Evolutionary conservation across 1,140 invertebrate species (phyloP).

Genomic region (Hypsibius dujardini): DNA sequence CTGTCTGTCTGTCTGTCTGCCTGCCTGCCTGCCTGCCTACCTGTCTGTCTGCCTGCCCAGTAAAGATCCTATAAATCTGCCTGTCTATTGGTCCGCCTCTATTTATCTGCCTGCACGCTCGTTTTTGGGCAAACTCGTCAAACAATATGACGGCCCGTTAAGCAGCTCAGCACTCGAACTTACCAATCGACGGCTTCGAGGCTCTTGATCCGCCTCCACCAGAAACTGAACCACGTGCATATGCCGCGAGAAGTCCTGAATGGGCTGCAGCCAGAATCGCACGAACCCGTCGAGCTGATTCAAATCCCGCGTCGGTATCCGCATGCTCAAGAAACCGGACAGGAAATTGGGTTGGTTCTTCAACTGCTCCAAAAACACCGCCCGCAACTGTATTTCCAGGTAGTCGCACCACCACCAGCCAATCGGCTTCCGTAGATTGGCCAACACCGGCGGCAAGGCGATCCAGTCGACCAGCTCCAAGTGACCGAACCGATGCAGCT

Average conservation of each 20-base stretch:
- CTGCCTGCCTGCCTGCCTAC: too few relatives aligned
- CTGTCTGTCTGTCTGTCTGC: too few relatives aligned
- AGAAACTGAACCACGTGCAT: neutral
- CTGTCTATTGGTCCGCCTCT: too few relatives aligned
- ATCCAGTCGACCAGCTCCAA: neutral
- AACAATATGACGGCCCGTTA: too few relatives aligned
- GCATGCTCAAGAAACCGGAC: neutral
- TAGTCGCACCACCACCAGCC: neutral
- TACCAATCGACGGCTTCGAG: slow-evolving; percentile 4
- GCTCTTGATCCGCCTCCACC: neutral
- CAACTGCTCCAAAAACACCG: neutral
- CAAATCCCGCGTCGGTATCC: neutral
- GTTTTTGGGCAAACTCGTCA: too few relatives aligned
- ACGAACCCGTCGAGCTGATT: neutral
- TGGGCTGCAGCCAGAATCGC: neutral
- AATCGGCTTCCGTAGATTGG: neutral
- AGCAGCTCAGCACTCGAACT: neutral
- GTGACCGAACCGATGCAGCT: neutral
- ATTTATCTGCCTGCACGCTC: too few relatives aligned
- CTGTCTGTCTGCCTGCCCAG: too few relatives aligned
- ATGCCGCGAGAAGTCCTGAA: neutral
- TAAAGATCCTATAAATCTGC: too few relatives aligned
- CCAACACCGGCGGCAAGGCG: neutral
- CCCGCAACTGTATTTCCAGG: slow-evolving; percentile 3
- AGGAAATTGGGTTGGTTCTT: neutral